Evolutionary conservation across 2,797 vertebrate genomes (phyloP), one percentile per base, ranked within the genome.

Genomic region (Lindbergichthys nudifrons): DNA sequence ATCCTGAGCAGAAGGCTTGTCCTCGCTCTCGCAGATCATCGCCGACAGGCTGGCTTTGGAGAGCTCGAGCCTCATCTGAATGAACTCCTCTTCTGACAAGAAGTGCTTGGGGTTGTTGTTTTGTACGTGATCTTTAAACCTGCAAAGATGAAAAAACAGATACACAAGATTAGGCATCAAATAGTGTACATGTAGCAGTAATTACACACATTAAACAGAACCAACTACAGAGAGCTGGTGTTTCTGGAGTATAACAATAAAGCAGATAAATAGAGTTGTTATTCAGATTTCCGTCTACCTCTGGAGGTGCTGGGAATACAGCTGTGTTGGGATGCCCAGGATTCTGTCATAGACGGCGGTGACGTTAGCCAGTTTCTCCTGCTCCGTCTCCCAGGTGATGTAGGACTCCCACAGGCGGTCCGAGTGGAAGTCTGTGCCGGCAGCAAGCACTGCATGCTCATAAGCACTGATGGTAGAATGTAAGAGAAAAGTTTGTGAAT

Each of bases 351-450:
- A 99, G 77, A 99, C 89, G 71, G 96, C 94, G 0, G 98, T 99
- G 68, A 99, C 97, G 14, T 97, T 96, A 78, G 94, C 96, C 48
- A 98, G 88, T 77, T 97, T 97, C 60, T 93, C 94, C 75, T 95
- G 95, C 56, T 99, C 98, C 0, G 95, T 96, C 88, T 99, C 98
- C 98, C 98, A 99, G 87, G 85, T 96, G 88, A 98, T 93, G 81
- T 95, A 99, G 84, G 98, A 95, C 88, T 99, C 98, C 98, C 98
- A 99, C 1, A 99, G 93, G 66, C 96, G 97, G 88, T 99, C 98
- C 4, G 98, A 99, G 80, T 97, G 96, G 84, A 99, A 99, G 88
- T 99, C 98, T 74, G 97, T 98, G 75, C 98, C 98, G 59, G 97
- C 97, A 48, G 97, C 97, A 65, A 98, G 92, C 45, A 99, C 97